Conservation (phyloP, 1,140 invertebrate species). For the Brachionus calyciflorus region DNA sequence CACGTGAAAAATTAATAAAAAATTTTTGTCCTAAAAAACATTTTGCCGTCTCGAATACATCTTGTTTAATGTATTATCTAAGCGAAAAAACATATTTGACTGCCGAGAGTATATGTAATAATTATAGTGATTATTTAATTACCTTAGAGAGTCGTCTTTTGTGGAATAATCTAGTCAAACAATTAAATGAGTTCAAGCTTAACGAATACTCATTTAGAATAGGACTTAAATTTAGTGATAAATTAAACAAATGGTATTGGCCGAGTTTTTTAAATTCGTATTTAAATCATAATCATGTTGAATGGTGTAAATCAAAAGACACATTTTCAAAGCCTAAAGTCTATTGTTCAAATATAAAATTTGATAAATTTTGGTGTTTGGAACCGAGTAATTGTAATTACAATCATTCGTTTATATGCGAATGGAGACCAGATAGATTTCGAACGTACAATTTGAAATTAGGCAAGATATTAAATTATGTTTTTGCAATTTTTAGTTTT, state of each 20-base stretch:
- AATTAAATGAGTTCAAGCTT: background rate
- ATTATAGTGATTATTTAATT: background rate
- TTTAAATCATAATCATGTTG: background rate
- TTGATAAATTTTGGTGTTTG: background rate
- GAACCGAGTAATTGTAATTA: background rate
- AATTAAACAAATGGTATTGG: background rate
- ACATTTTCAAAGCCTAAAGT: background rate
- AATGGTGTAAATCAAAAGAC: background rate
- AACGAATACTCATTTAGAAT: background rate
- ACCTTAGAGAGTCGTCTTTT: background rate
- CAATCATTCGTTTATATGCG: constrained; percentile 14
- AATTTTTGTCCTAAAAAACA: constrained; percentile 25
- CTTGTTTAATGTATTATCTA: constrained; percentile 17
- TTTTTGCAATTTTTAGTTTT: background rate
- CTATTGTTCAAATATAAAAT: background rate
- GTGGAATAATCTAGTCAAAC: constrained; percentile 1
- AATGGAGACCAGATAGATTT: background rate
- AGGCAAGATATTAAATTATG: background rate
- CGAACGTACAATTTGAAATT: background rate
- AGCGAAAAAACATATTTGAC: background rate
- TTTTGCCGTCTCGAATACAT: background rate
- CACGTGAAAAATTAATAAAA: background rate
- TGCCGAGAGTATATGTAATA: background rate
- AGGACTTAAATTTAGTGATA: background rate
- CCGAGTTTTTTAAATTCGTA: background rate